Evolutionary conservation across 2,113 vertebrate species (phyloP), one percentile per base, ranked within the genome.

Genomic region (Neofelis nebulosa): DNA sequence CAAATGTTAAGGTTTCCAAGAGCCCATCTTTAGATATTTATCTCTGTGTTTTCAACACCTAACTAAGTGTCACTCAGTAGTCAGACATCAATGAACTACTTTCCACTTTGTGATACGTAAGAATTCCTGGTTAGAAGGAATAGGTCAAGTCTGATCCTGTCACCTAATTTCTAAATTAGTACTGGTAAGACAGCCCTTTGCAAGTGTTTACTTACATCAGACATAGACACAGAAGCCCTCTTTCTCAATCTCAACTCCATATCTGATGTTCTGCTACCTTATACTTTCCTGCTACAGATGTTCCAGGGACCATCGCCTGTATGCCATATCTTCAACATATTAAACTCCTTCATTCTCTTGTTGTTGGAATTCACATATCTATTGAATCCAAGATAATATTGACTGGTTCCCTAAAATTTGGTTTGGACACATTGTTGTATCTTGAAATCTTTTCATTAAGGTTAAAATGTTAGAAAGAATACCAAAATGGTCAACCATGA

Each of bases 391-490:
- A 68, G 21, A 10, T 76, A 45, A 4, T 33, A 50, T 1, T 13
- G 61, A 78, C 33, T 38, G 14, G 4, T 71, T 69, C 18, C 93
- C n/a, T 82, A 74, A 89, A 82, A 48, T 93, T 96, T 88, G 36
- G 36, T 81, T 82, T 88, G 48, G 15, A 31, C 50, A 69, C 11
- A 12, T 13, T 81, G 19, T 48, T 45, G 55, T 61, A 69, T 31
- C 11, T 94, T 86, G 16, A 94, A 92, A 90, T 41, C 5, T 90
- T 92, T 83, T 92, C 48, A 79, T 69, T 45, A 38, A 95, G n/a
- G 3, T 89, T 96, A 41, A 89, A 65, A 81, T 79, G 4, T 61
- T 71, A 25, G 23, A 50, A 79, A 69, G 36, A 89, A 79, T 68
- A 74, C 1, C 4, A 71, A 11, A 3, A 50, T 50, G 23, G 4